Base-by-base conservation (phyloP, 2,113 vertebrate species). In the Albula goreensis region DNA sequence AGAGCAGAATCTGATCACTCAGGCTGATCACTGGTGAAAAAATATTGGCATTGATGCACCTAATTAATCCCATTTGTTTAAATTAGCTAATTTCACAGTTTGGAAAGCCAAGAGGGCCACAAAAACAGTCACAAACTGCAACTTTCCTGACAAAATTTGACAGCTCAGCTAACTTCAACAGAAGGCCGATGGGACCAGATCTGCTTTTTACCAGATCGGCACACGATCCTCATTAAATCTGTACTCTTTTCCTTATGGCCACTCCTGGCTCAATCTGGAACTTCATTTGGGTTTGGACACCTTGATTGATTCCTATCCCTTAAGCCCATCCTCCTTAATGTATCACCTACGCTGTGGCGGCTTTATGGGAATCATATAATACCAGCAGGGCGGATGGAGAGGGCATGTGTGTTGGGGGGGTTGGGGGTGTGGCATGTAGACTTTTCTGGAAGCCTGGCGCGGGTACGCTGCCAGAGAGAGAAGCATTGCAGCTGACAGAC, bases 41-140 rank as follows among this genome's bases (percentile, higher is more conserved):
- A 84, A 84, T 84, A 74, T 84, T 84, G 17, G 49, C 48, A 50
- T 77, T 50, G 49, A 52, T 48, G 51, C 83, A 84, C 66, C 83
- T 52, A 84, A 84, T 84, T 84, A 51, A 84, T 84, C 83, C 50
- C n/a, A 48, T 74, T 84, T 51, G 66, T 51, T 41, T 74, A 74
- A 84, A 77, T 50, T 10, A 77, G 22, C 63, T 84, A 74, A 84
- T 84, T 84, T 84, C 83, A 84, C 83, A 77, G 60, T 41, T 51
- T 70, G 83, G 49, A 70, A 63, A 22, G 49, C 83, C 7, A 13
- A 83, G 9, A 52, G 52, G 13, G 19, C 17, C 4, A 0, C 17
- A 82, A 7, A 52, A n/a, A 81, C 17, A 82, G 12, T 5, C 51
- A 22, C 31, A 50, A 50, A 74, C 31, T 80, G 48, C 51, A 22